Percentiles rank a stretch among this genome's conserved stretches.
phyloP scores from a whole-genome alignment of 2,888 invertebrate genomes.

The Scaptomyza cyrtandrae region DNA sequence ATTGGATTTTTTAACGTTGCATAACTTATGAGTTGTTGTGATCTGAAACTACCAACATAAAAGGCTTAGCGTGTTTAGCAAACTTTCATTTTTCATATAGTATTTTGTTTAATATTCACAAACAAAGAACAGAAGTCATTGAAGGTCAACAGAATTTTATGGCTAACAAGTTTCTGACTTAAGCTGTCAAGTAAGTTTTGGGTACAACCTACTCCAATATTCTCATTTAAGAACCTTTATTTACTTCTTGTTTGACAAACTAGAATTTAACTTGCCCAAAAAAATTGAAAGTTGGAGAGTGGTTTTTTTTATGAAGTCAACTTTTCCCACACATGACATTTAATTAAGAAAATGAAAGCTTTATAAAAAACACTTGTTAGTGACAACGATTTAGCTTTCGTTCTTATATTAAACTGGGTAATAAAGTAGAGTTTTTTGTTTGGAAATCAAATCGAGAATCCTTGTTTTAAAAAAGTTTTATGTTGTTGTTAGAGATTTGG shows the following conservation, averaged over 20 bases:
- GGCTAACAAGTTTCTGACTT: conserved; percentile 31
- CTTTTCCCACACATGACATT: conserved; percentile 47
- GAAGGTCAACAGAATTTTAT: conserved; percentile 47
- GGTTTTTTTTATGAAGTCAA: conserved; percentile 29
- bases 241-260: conserved; percentile 12
- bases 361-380: conserved; percentile 44
- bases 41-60: conserved; percentile 2
- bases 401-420: no score
- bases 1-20: conserved; percentile 46
- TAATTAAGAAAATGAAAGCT: conserved; percentile 71
- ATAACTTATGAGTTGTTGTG: conserved; percentile 35
- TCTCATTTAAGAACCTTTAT: conserved; percentile 56
- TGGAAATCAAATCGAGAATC: background rate
- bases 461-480: background rate
- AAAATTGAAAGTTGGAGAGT: conserved; percentile 76
- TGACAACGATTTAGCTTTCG: conserved; percentile 32
- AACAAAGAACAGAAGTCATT: conserved; percentile 24
- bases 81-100: conserved; percentile 63
- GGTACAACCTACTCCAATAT: conserved; percentile 66
- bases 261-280: conserved; percentile 31
- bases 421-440: no score
- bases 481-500: conserved; percentile 12
- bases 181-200: conserved; percentile 39
- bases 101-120: conserved; percentile 15
- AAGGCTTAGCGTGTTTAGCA: conserved; percentile 7